Percentiles rank a stretch among this genome's conserved stretches.
phyloP scores from a whole-genome alignment of 37 sponge, comb jelly and placozoan species.

The Theonella swinhoei region DNA sequence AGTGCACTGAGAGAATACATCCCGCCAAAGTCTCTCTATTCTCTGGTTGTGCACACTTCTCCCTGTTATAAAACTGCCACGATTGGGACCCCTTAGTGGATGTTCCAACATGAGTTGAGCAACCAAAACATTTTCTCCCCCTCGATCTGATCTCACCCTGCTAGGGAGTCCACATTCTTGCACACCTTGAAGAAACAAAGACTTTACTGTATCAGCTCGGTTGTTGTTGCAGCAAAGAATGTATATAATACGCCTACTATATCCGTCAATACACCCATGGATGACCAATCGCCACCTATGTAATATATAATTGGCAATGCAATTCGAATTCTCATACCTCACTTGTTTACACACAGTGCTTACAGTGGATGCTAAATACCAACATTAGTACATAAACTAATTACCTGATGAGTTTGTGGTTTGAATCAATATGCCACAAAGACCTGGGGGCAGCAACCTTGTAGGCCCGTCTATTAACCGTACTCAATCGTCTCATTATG shows the following conservation, averaged over 20 bases:
- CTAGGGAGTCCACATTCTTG: slow-evolving; percentile 43
- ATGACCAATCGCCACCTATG: slow-evolving; percentile 68
- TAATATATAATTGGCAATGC: too few species aligned
- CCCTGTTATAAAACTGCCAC: too few species aligned
- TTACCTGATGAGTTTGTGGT: slow-evolving; percentile 65
- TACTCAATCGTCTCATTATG: slow-evolving; percentile 1
- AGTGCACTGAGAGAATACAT: slow-evolving; percentile 38
- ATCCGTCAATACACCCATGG: slow-evolving; percentile 71
- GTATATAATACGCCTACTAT: slow-evolving; percentile 35
- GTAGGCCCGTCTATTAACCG: slow-evolving; percentile 36
- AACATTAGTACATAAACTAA: too few species aligned
- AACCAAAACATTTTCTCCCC: slow-evolving; percentile 60
- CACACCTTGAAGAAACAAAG: slow-evolving; percentile 19
- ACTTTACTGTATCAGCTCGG: slow-evolving; percentile 45
- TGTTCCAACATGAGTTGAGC: too few species aligned
- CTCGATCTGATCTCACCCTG: slow-evolving; percentile 48
- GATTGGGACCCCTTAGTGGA: too few species aligned
- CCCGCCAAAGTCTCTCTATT: slow-evolving; percentile 70
- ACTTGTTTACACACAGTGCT: too few species aligned
- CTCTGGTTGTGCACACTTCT: slow-evolving; percentile 66
- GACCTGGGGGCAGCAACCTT: slow-evolving; percentile 25
- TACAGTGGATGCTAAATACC: too few species aligned
- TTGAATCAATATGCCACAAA: slow-evolving; percentile 61
- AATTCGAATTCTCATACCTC: too few species aligned
- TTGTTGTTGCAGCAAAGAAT: slow-evolving; percentile 38